phyloP scores from a whole-genome alignment of 2,888 invertebrate genomes.

The Willowsia nigromaculata region DNA sequence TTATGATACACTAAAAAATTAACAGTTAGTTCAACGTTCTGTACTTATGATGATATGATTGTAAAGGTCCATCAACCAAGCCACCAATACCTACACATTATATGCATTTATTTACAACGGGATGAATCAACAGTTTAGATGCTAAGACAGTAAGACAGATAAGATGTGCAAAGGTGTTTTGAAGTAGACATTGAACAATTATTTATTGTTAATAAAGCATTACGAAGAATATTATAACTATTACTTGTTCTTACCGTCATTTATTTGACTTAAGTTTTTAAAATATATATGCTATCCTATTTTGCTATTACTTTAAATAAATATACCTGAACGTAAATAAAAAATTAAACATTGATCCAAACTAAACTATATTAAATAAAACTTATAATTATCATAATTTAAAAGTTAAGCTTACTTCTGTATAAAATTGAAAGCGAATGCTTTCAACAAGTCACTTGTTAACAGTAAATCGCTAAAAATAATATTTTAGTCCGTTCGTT shows the following conservation, averaged over 20 bases:
- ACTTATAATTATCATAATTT: neutral
- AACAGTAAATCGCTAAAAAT: too few relatives aligned
- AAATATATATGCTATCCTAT: neutral
- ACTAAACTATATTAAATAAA: too few relatives aligned
- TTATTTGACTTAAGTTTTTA: neutral
- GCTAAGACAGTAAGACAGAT: too few relatives aligned
- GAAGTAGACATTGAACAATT: too few relatives aligned
- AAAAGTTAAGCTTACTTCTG: neutral
- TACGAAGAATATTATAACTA: too few relatives aligned
- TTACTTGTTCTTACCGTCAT: neutral
- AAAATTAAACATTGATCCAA: neutral
- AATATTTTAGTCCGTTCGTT: too few relatives aligned
- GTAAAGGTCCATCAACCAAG: neutral
- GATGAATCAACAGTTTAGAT: neutral
- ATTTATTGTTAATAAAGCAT: too few relatives aligned
- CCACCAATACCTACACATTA: neutral
- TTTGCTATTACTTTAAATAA: neutral
- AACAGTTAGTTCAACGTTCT: neutral
- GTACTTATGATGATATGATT: conserved; percentile 25
- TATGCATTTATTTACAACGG: neutral
- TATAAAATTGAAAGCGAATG: too few relatives aligned
- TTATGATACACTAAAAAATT: neutral
- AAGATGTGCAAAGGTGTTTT: too few relatives aligned
- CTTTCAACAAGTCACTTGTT: too few relatives aligned
- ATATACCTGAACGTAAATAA: neutral